phyloP scores from a whole-genome alignment of 53 echinoderm and acorn worm species.

The Astropecten irregularis region DNA sequence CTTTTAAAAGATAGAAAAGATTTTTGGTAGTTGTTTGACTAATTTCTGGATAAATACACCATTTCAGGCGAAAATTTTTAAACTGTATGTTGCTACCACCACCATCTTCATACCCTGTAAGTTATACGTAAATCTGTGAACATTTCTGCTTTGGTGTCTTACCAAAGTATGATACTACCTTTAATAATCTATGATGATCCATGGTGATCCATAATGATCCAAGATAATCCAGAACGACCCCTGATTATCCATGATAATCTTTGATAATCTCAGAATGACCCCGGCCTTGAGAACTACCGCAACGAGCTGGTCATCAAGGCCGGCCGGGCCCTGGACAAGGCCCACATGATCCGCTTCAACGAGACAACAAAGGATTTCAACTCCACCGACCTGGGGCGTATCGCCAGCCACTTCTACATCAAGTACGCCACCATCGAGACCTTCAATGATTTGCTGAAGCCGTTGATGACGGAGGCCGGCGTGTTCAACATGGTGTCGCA shows the following conservation, averaged over 20 bases:
- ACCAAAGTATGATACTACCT: too few relatives aligned
- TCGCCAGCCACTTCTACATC: slow-evolving; percentile 95
- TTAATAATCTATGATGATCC: too few relatives aligned
- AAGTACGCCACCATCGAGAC: slow-evolving; percentile 91
- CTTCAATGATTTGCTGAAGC: slow-evolving; percentile 79
- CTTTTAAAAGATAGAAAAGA: too few relatives aligned
- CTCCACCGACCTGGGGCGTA: slow-evolving; percentile 90
- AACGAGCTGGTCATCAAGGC: slow-evolving; percentile 76
- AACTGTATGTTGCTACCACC: too few relatives aligned
- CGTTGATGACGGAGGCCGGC: slow-evolving; percentile 84
- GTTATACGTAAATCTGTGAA: too few relatives aligned
- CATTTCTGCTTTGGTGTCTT: too few relatives aligned
- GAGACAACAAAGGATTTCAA: slow-evolving; percentile 86
- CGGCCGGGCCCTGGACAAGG: slow-evolving; percentile 83
- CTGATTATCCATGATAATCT: too few relatives aligned
- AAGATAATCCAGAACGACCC: background rate
- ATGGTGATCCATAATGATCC: too few relatives aligned
- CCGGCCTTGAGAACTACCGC: slow-evolving; percentile 78
- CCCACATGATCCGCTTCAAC: slow-evolving; percentile 92
- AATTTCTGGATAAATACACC: too few relatives aligned
- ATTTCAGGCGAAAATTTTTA: too few relatives aligned
- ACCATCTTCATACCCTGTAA: too few relatives aligned
- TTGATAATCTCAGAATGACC: slow-evolving; percentile 61
- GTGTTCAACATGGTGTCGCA: slow-evolving; percentile 92
- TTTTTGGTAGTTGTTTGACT: too few relatives aligned